Base-by-base conservation (phyloP, 2,888 invertebrate genomes). In the Sturmia bella region DNA sequence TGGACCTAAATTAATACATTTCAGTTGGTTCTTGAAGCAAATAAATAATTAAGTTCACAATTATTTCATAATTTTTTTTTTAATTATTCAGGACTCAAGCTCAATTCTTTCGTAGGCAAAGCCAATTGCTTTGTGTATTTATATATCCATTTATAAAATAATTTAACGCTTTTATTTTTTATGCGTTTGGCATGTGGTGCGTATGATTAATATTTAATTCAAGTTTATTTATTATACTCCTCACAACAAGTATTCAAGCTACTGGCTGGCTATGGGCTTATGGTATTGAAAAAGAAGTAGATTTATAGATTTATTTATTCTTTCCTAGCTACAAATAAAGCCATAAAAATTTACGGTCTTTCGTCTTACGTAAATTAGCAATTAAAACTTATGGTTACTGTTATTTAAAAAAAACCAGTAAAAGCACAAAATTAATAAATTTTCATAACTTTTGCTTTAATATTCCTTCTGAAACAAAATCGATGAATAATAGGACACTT, bases 161-260 rank as follows among this genome's bases (percentile, higher is more conserved):
- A 13, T 32, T 32, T 27, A 27, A 27, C 27, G n/a, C 24, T 15
- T 57, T 68, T 56, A 3, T 54, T 69, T 76, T 52, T 2, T 56
- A 56, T 45, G 48, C 48, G 45, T 19, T 15, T 56, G 52, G 17
- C 75, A 75, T 56, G 56, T 72, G 66, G 72, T 68, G 80, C 52
- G 66, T 77, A 73, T 81, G 76, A 81, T 81, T 81, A 81, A 63
- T 56, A 19, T 73, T 77, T 73, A 68, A 63, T 76, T 57, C 32
- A 21, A 77, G 56, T 57, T 76, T 64, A 17, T 57, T 48, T 15
- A 32, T 32, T 32, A 3, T n/a, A n/a, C n/a, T n/a, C n/a, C n/a
- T n/a, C n/a, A n/a, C n/a, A n/a, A n/a, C n/a, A n/a, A n/a, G n/a
- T n/a, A n/a, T n/a, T n/a, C n/a, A n/a, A n/a, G n/a, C n/a, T 32